Evolutionary conservation across 2,888 invertebrate genomes (phyloP).

Genomic region (Mystacides longicornis): DNA sequence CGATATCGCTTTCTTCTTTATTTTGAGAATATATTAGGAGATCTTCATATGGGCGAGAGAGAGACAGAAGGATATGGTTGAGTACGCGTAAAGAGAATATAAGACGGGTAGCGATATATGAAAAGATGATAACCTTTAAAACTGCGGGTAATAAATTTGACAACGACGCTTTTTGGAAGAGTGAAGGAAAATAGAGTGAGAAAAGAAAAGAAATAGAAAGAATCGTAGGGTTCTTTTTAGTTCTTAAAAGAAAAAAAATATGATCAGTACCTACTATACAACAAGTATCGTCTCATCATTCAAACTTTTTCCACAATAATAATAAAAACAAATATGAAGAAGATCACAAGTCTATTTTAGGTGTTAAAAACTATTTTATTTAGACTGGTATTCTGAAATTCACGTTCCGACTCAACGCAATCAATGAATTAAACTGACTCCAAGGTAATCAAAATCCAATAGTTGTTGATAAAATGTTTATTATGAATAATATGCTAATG

Average conservation of each 20-base stretch:
- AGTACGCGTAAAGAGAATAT: not conserved
- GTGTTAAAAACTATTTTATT: no score
- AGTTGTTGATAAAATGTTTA: no score
- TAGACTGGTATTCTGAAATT: no score
- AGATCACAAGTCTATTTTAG: no score
- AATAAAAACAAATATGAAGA: not conserved
- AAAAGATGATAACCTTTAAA: conserved; percentile 9
- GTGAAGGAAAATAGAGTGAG: not conserved
- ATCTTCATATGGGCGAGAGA: not conserved
- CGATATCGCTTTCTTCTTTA: not conserved
- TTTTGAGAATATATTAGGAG: not conserved
- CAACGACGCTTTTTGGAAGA: conserved; percentile 9
- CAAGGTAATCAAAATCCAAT: no score
- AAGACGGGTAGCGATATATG: conserved; percentile 7
- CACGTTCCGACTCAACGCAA: no score
- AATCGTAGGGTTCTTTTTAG: no score
- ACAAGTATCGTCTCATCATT: conserved; percentile 9
- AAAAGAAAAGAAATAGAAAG: not conserved
- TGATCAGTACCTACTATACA: not conserved
- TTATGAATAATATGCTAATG: no score
- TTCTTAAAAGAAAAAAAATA: not conserved
- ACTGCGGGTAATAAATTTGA: conserved; percentile 12
- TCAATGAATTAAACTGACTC: no score
- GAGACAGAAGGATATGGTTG: not conserved
- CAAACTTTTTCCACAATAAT: conserved; percentile 16